phyloP scores from a whole-genome alignment of 2,888 invertebrate species.

The Sinopyrophorus schimmeli region DNA sequence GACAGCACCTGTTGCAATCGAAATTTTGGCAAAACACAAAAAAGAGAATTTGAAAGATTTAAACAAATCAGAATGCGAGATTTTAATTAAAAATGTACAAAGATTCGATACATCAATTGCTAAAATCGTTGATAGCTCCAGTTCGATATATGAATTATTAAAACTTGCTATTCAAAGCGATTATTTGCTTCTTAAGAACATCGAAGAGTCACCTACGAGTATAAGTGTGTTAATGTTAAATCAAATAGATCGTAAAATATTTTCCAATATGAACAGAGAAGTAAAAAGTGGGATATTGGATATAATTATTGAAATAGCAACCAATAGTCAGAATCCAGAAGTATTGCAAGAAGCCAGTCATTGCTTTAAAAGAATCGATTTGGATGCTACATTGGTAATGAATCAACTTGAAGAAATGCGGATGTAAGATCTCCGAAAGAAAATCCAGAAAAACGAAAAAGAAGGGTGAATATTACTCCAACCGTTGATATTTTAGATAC shows the following conservation, averaged over 20 bases:
- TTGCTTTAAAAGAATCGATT: slow-evolving; percentile 67
- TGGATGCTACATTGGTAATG: slow-evolving; percentile 65
- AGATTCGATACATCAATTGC: slow-evolving; percentile 43
- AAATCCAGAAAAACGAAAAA: slow-evolving; percentile 52
- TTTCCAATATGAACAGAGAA: slow-evolving; percentile 57
- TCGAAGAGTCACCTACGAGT: slow-evolving; percentile 54
- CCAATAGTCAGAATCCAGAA: slow-evolving; percentile 63
- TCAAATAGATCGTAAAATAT: slow-evolving; percentile 62
- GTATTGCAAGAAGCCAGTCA: slow-evolving; percentile 65
- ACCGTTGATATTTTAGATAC: slow-evolving; percentile 67
- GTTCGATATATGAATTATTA: slow-evolving; percentile 53
- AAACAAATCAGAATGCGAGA: slow-evolving; percentile 35
- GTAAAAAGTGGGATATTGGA: slow-evolving; percentile 57
- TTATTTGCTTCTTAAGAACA: slow-evolving; percentile 38
- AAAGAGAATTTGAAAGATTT: slow-evolving; percentile 34
- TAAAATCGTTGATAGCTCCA: slow-evolving; percentile 27
- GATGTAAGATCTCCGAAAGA: slow-evolving; percentile 56
- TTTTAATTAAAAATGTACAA: slow-evolving; percentile 41
- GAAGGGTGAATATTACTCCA: slow-evolving; percentile 55
- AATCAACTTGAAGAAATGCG: slow-evolving; percentile 65
- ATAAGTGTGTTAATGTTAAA: slow-evolving; percentile 60
- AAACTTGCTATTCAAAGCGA: slow-evolving; percentile 60
- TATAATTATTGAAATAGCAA: slow-evolving; percentile 60
- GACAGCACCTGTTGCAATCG: slow-evolving; percentile 39
- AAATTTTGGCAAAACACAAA: slow-evolving; percentile 34